Evolutionary conservation across 2,113 vertebrate species (phyloP), one percentile per base, ranked within the genome.

Genomic region (Channa maculata): DNA sequence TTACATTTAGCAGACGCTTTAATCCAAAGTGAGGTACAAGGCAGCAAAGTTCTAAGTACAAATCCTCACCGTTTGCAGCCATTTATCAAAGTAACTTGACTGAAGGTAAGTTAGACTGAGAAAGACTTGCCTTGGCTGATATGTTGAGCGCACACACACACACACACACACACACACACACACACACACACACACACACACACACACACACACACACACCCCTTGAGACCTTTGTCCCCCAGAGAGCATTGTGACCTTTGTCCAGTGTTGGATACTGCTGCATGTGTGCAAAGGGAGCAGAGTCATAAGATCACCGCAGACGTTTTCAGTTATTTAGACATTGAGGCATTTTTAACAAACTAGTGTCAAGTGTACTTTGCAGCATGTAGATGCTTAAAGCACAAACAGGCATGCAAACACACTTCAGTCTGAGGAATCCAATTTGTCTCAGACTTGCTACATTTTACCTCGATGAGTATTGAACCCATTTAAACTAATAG

Each of bases 71-170:
- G 74, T 89, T 92, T 90, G 75, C 84, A 86, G 82, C 80, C 45
- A 84, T 90, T 85, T 78, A 77, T 89, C 82, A 84, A 49, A 45
- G 79, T 69, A 63, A 84, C 78, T 57, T 53, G 70, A 88, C 71
- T 14, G 71, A 79, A 78, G 80, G 83, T 69, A 82, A 91, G 88
- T 87, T 78, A 86, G 76, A 77, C 67, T 41, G 54, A 82, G 76
- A 84, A 39, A 80, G 66, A 54, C 64, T 82, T 37, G 67, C 77
- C 72, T 67, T 52, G 71, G 75, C 70, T 55, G 84, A 88, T 86
- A 77, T 61, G 70, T 67, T 86, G 65, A 52, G 48, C 84, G 70
- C 80, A 81, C 77, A 71, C 74, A 57, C 65, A 58, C 37, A 62
- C 51, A 45, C 60, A 24, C 43, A 53, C 34, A 24, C 24, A 24